Evolutionary conservation across 2,797 vertebrate species (phyloP).

Genomic region (Apodemus agrarius): DNA sequence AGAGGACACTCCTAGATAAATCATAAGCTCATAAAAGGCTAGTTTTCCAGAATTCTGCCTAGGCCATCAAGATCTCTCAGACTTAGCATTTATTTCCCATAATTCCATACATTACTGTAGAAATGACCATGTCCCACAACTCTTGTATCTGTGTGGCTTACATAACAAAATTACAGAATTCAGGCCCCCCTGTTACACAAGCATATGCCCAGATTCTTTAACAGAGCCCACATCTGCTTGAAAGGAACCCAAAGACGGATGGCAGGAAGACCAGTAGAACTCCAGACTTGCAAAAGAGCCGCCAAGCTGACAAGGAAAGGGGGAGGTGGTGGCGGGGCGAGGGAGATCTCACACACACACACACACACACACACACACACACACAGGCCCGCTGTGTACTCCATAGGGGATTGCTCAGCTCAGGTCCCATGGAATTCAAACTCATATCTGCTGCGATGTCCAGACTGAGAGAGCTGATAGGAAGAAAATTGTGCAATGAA

Average conservation of each 20-base stretch:
- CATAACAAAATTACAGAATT: background rate
- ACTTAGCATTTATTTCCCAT: background rate
- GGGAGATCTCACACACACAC: too few relatives aligned
- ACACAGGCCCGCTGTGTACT: background rate
- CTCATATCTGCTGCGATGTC: background rate
- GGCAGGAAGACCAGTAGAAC: too few relatives aligned
- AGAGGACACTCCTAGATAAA: background rate
- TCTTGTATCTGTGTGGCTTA: background rate
- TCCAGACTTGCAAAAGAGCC: background rate
- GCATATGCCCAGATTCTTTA: background rate
- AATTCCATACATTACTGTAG: too few relatives aligned
- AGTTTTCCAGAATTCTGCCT: background rate
- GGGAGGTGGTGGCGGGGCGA: too few relatives aligned
- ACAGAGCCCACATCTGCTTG: background rate
- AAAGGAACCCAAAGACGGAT: background rate
- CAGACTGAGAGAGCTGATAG: too few relatives aligned
- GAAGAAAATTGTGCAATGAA: background rate
- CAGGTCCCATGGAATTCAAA: background rate
- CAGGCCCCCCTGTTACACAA: background rate
- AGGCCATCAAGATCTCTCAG: background rate
- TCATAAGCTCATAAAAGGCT: background rate
- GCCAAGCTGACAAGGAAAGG: background rate
- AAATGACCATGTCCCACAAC: background rate
- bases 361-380: too few relatives aligned
- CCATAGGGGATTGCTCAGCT: background rate